A percentile compares a stretch with the other conserved stretches of the same genome.
Conservation (phyloP, 2,113 vertebrate genomes). For the Sprattus sprattus region DNA sequence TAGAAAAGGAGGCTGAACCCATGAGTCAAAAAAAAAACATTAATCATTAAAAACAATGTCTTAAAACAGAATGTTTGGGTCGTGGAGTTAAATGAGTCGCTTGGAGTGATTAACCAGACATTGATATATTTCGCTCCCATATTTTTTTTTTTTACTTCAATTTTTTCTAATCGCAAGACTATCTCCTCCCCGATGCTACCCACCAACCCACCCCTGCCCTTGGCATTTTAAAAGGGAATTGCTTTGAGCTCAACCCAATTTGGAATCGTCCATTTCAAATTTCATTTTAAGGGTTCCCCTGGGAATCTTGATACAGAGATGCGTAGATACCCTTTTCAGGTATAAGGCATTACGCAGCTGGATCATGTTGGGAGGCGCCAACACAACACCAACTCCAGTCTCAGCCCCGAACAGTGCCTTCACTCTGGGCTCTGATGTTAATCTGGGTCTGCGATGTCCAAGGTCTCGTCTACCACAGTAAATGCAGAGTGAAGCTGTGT, state of each 20-base stretch:
- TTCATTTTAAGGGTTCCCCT: slow-evolving; percentile 57
- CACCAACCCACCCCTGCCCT: not conserved
- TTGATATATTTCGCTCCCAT: not conserved
- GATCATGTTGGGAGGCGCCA: slow-evolving; percentile 59
- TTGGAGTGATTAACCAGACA: slow-evolving; percentile 13
- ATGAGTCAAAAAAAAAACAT: too few species aligned
- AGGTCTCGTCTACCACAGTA: slow-evolving; percentile 89
- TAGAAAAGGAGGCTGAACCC: too few species aligned
- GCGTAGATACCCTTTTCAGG: slow-evolving; percentile 66
- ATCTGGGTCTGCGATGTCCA: slow-evolving; percentile 71
- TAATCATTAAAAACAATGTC: slow-evolving; percentile 36
- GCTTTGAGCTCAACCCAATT: slow-evolving; percentile 52
- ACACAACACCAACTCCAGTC: slow-evolving; percentile 58
- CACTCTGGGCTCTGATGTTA: slow-evolving; percentile 68
- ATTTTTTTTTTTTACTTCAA: slow-evolving; percentile 35
- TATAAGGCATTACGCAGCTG: slow-evolving; percentile 67
- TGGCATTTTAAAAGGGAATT: slow-evolving; percentile 34
- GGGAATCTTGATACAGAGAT: slow-evolving; percentile 63
- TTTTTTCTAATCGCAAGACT: not conserved
- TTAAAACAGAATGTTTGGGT: slow-evolving; percentile 33
- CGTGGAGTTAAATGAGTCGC: slow-evolving; percentile 39
- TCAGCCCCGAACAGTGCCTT: slow-evolving; percentile 67
- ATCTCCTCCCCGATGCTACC: not conserved
- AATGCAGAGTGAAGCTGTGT: slow-evolving; percentile 89
- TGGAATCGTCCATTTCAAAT: slow-evolving; percentile 59